Base-by-base conservation (phyloP, 2,797 vertebrate species). In the Sebastes variabilis region DNA sequence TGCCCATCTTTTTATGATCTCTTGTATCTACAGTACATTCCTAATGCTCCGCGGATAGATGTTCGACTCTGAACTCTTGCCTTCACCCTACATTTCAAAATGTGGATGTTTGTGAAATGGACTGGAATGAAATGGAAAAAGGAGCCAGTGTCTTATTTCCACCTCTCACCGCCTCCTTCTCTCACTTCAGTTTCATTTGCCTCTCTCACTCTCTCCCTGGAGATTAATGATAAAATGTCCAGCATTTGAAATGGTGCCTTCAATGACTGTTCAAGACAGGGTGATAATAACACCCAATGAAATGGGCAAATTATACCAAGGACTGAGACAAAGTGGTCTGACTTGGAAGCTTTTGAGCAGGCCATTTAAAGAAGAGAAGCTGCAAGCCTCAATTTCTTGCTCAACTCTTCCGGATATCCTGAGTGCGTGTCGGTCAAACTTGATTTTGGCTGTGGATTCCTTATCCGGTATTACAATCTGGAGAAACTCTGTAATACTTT, bases 21-120 rank as follows among this genome's bases (percentile, higher is more conserved):
- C 74, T 85, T 88, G 87, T 90, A 81, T 89, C 85, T 86, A 76
- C 85, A 83, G 71, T 66, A 79, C 71, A 68, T 82, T 82, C 67
- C 87, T 90, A 88, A 93, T 93, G 89, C 89, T 87, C 81, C 32
- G 58, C 82, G 84, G 87, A 94, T 93, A 87, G 89, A 95, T 93
- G 91, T 77, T 79, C 90, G 92, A 77, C 81, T 84, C 84, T 80
- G 79, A 87, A 88, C 88, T 84, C 87, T 59, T 88, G 75, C 74
- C 85, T 90, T 91, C 82, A 82, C 81, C 83, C 59, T 85, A 90
- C 92, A 94, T 94, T 93, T 93, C 85, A 90, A 91, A 49, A 93
- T 92, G 87, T 90, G 90, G 78, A 91, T 92, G 90, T 93, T 95
- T 95, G 94, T 94, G 90, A 96, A 96, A 96, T 95, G 92, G 91